Evolutionary conservation across 2,888 invertebrate species (phyloP), one percentile per base, ranked within the genome.

Genomic region (Pherbina coryleti): DNA sequence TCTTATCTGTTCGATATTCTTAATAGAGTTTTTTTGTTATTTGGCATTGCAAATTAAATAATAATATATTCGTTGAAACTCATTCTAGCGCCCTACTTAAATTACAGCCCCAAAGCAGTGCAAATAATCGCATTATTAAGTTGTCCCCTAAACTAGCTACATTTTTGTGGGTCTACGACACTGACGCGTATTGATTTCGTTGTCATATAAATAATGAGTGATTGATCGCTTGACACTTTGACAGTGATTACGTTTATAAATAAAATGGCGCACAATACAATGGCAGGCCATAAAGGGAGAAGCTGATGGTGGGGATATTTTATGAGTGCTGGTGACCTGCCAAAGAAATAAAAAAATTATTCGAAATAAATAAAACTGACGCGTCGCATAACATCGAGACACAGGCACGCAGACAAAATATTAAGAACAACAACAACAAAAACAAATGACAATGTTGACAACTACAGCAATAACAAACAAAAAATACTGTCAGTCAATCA

Each of bases 191-290:
- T 83, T 81, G 81, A 83, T 84, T 85, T 81, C 79, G 64, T 66
- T 79, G 76, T 79, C 78, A 75, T 76, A 78, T 70, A 66, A 70
- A 69, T 75, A 83, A 85, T 84, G 82, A 84, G 80, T 84, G 86
- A 86, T 86, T 85, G 87, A 86, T 84, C 81, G 84, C 82, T 82
- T 83, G 84, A 82, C 86, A 84, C 78, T 86, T 82, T 84, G 86
- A 84, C 84, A 80, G 82, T 82, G 82, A 82, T 82, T 81, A 83
- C 80, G 80, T 80, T 84, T 84, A 84, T 84, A 86, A 85, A 86
- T 86, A 85, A 83, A 84, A 82, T 51, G 31, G 44, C 14, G 44
- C 44, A 44, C 44, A 11, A 3, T 44, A 44, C 11, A 44, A 44
- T 11, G 44, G 57, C 57, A 57, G 57, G 19, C 25, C 14, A 25